Conservation (phyloP, 2,797 vertebrate species). For the Allobates femoralis region DNA sequence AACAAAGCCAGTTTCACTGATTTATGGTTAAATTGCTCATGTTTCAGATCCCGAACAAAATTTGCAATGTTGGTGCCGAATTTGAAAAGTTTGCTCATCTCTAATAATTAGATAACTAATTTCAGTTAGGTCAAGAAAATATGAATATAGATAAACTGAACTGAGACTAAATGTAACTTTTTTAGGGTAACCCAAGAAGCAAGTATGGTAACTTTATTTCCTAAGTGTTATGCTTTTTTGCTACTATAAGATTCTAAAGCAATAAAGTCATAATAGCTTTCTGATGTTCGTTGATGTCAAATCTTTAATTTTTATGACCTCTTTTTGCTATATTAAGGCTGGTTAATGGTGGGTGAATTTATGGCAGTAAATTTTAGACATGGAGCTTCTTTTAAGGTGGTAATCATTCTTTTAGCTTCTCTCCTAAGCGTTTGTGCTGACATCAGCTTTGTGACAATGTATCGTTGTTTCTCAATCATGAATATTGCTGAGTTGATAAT, state of each 20-base stretch:
- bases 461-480: slow-evolving; percentile 54
- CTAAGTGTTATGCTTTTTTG: not conserved
- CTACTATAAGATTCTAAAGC: slow-evolving; percentile 12
- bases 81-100: no score
- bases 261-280: slow-evolving; percentile 52
- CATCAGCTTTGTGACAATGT: slow-evolving; percentile 53
- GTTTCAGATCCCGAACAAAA: no score
- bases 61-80: no score
- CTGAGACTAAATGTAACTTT: not conserved
- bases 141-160: not conserved
- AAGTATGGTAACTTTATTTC: not conserved
- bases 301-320: slow-evolving; percentile 48
- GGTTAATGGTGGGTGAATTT: slow-evolving; percentile 55
- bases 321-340: slow-evolving; percentile 52
- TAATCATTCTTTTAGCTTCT: slow-evolving; percentile 51
- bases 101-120: no score
- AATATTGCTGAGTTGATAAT: slow-evolving; percentile 57
- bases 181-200: not conserved
- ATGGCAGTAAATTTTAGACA: slow-evolving; percentile 34
- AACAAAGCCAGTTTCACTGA: no score
- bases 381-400: slow-evolving; percentile 38
- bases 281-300: slow-evolving; percentile 51
- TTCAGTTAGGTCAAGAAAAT: no score
- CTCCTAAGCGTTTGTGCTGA: slow-evolving; percentile 49
- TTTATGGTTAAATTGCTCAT: no score